Evolutionary conservation across 2,888 invertebrate genomes (phyloP), one percentile per base, ranked within the genome.

Genomic region (Cataglyphis livida): DNA sequence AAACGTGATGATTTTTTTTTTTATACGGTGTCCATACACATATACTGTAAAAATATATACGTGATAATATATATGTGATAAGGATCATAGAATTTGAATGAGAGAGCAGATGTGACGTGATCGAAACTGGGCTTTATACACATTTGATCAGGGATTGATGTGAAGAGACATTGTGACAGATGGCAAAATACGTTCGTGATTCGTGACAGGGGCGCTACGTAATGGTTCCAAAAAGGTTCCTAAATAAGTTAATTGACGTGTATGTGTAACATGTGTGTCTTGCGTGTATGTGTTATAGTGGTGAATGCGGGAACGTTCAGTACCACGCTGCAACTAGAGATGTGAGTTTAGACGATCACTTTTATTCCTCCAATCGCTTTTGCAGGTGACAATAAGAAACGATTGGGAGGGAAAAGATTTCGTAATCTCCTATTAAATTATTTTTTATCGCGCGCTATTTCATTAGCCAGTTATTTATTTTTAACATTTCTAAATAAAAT

Each of bases 141-240:
- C 41, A 73, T 48, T 59, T 79, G 59, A 78, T 73, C 51, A 64
- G 57, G 41, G 62, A n/a, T 66, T 66, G 5, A 78, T 44, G 44
- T 70, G 57, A 84, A 73, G 84, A 82, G 68, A 84, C 12, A 84
- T 79, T 78, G 85, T 86, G 86, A 83, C 86, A 82, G 84, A 82
- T 75, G 90, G 88, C 86, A 88, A 81, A 62, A 84, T 71, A 85
- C 51, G 64, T 79, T 83, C 82, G 83, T 83, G 86, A 85, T 79
- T 89, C 87, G 89, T 89, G 90, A 84, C 38, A 68, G 84, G 91
- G 91, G 91, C 94, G 94, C 93, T 94, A 94, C 94, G 94, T 92
- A 94, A 94, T 94, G 94, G 94, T 94, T 94, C 78, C 94, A 93
- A 93, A 44, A n/a, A 89, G 86, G 92, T 92, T 89, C 78, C 82